Conservation (phyloP, 2,797 vertebrate species). For the Vipera latastei region DNA sequence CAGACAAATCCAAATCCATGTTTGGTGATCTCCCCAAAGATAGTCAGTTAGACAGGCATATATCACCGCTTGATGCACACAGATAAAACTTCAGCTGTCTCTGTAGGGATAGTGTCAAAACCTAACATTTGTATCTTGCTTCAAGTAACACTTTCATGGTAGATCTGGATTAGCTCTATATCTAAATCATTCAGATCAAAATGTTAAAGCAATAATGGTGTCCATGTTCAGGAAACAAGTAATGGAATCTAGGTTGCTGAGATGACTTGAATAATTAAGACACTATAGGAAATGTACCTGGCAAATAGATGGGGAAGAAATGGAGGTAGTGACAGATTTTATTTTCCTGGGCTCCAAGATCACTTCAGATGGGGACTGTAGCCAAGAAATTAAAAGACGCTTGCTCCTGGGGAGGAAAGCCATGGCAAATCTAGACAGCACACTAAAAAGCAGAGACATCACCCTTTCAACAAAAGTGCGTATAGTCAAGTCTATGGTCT, state of each 20-base stretch:
- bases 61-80: constrained; percentile 51
- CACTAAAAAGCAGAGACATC: no score
- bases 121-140: constrained; percentile 4
- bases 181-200: constrained; percentile 25
- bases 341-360: no score
- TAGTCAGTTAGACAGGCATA: constrained; percentile 41
- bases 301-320: no score
- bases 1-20: constrained; percentile 39
- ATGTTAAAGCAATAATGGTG: constrained; percentile 4
- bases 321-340: no score
- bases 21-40: constrained; percentile 44
- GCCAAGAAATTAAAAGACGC: no score
- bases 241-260: background rate
- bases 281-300: background rate
- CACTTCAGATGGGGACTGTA: no score
- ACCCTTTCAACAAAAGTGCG: no score
- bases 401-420: no score
- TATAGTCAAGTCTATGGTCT: no score
- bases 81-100: constrained; percentile 20
- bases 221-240: constrained; percentile 9
- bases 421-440: no score
- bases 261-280: constrained; percentile 17
- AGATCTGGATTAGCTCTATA: constrained; percentile 15
- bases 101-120: constrained; percentile 7
- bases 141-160: constrained; percentile 42